Evolutionary conservation across 2,113 vertebrate species (phyloP).

Genomic region (Mobula birostris): DNA sequence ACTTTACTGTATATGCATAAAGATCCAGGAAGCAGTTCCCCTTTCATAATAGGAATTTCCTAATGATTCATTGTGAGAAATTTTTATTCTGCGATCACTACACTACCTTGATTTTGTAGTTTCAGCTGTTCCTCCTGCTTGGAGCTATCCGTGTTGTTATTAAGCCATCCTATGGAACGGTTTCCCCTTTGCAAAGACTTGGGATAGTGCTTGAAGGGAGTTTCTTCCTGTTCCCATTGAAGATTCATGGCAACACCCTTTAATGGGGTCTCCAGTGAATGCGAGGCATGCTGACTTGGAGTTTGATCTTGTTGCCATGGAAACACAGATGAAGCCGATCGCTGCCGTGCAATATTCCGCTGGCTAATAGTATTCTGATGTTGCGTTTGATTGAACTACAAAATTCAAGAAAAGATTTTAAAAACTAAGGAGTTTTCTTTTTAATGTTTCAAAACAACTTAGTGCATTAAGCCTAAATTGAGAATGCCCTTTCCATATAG

Average conservation of each 20-base stretch:
- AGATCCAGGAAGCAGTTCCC: not conserved
- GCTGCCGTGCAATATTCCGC: conserved; percentile 76
- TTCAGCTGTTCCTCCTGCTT: conserved; percentile 63
- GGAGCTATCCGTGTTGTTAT: conserved; percentile 46
- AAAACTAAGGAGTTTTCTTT: not conserved
- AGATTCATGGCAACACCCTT: conserved; percentile 51
- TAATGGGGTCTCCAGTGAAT: conserved; percentile 59
- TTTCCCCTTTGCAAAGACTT: conserved; percentile 41
- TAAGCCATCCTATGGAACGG: conserved; percentile 42
- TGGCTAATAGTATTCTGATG: conserved; percentile 57
- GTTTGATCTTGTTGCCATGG: conserved; percentile 76
- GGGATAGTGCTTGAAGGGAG: conserved; percentile 54
- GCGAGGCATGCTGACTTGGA: conserved; percentile 51
- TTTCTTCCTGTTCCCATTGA: conserved; percentile 60
- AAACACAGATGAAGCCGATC: conserved; percentile 80
- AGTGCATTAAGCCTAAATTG: not conserved
- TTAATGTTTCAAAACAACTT: not conserved
- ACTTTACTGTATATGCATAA: too few relatives aligned
- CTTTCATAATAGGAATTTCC: not conserved
- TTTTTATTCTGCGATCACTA: not conserved
- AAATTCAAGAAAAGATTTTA: conserved; percentile 39
- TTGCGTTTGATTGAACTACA: conserved; percentile 59
- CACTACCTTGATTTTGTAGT: conserved; percentile 75
- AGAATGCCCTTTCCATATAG: not conserved
- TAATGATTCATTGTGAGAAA: not conserved